phyloP scores from a whole-genome alignment of 2,797 vertebrate species.

The Poecilia velifera region DNA sequence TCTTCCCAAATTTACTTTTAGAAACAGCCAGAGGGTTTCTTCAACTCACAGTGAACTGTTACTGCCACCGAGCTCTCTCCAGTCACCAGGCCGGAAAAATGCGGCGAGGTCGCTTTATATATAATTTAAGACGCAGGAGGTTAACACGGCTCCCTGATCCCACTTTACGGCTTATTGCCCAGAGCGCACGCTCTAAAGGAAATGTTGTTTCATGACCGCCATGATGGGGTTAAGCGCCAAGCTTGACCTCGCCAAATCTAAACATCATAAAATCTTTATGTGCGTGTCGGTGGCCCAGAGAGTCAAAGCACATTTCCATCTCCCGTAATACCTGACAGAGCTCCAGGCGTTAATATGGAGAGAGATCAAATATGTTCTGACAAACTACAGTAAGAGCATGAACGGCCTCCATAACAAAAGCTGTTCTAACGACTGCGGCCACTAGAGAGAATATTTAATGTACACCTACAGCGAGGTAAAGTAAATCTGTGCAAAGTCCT shows the following conservation, averaged over 20 bases:
- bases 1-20: slow-evolving; percentile 10
- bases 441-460: neutral
- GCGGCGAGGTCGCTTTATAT: neutral
- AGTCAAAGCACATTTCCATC: slow-evolving; percentile 5
- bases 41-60: slow-evolving; percentile 8
- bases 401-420: slow-evolving; percentile 9
- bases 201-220: neutral
- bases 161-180: neutral
- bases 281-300: neutral
- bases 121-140: neutral
- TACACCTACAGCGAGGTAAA: neutral
- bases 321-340: neutral
- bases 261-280: slow-evolving; percentile 26
- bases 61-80: neutral
- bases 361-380: slow-evolving; percentile 30
- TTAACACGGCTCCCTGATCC: neutral
- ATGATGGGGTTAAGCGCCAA: neutral
- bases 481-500: neutral
- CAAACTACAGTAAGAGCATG: slow-evolving; percentile 10
- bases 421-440: neutral
- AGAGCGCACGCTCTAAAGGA: neutral
- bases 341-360: neutral
- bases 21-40: neutral
- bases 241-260: slow-evolving; percentile 5
- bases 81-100: slow-evolving; percentile 7